Base-by-base conservation (phyloP, 1,140 invertebrate species). In the Magallana gigas region DNA sequence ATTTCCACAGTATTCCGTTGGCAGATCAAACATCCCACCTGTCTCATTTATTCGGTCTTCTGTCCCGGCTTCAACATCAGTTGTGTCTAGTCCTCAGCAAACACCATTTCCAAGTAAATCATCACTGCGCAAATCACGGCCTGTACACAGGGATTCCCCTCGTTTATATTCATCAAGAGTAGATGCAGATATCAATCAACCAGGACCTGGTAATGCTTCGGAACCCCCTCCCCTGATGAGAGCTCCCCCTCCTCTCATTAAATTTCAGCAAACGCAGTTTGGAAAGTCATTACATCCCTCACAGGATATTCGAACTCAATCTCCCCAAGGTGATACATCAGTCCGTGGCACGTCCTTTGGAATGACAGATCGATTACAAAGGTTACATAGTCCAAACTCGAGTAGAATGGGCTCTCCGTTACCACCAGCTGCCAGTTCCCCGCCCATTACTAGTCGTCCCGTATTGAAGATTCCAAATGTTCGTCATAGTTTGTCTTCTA, bases 401-500 rank as follows among this genome's bases (percentile, higher is more conserved):
- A 64, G 29, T n/a, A 57, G 62, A 83, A 83, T 57, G 1, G n/a
- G 56, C 16, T 83, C 81, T 57, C 81, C 48, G 7, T 16, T 58
- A 8, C 81, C 48, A 7, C 36, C 18, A 16, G 18, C 81, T 14
- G 57, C 36, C 12, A 56, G 57, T 57, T 1, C 81, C 81, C 2
- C 48, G 36, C 81, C 82, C 58, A 48, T 64, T 16, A 29, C 9
- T 14, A 57, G 86, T 60, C 88, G 88, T 68, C 89, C 91, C 36
- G 90, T 92, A 4, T 88, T 92, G 5, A 90, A 90, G 59, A 90
- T 92, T 57, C 91, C 91, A 48, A 83, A 82, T 64, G 87, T 92
- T 36, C 57, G 71, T 82, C 83, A 88, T n/a, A 18, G 12, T 9
- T n/a, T 68, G 14, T 48, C 87, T 18, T 71, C 59, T 3, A 57